Conservation (phyloP, 30 jellyfish, hydroid and myxozoan genomes). For the Clytia hemisphaerica region DNA sequence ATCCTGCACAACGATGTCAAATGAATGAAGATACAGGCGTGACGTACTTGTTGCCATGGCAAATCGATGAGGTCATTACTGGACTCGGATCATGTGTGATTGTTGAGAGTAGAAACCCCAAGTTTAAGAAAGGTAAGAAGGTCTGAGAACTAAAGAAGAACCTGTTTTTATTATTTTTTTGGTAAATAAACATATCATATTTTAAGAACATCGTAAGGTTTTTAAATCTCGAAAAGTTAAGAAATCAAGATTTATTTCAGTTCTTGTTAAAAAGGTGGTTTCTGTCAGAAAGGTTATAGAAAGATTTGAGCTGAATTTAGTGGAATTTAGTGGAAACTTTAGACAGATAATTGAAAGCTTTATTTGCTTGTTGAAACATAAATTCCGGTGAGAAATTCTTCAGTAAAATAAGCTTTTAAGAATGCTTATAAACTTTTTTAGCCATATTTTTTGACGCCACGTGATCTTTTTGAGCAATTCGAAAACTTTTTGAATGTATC, state of each 20-base stretch:
- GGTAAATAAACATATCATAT: no score
- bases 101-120: slow-evolving; percentile 1
- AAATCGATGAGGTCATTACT: slow-evolving; percentile 32
- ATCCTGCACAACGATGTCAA: slow-evolving; percentile 42
- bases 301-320: no score
- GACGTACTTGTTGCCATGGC: slow-evolving; percentile 44
- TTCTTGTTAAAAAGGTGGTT: no score
- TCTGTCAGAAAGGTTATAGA: no score
- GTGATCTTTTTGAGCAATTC: slow-evolving; percentile 13
- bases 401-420: neutral
- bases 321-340: no score
- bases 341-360: no score
- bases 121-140: neutral
- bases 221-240: no score
- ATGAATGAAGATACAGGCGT: slow-evolving; percentile 31
- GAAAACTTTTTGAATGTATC: neutral
- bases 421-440: slow-evolving; percentile 10
- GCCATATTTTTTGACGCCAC: slow-evolving; percentile 16
- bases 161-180: neutral
- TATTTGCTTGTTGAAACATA: no score
- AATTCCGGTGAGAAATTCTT: neutral
- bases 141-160: neutral
- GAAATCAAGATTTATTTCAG: no score
- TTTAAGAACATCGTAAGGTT: no score
- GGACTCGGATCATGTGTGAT: slow-evolving; percentile 50